Evolutionary conservation across 2,888 invertebrate genomes (phyloP).

Genomic region (Yponomeuta evonymella): DNA sequence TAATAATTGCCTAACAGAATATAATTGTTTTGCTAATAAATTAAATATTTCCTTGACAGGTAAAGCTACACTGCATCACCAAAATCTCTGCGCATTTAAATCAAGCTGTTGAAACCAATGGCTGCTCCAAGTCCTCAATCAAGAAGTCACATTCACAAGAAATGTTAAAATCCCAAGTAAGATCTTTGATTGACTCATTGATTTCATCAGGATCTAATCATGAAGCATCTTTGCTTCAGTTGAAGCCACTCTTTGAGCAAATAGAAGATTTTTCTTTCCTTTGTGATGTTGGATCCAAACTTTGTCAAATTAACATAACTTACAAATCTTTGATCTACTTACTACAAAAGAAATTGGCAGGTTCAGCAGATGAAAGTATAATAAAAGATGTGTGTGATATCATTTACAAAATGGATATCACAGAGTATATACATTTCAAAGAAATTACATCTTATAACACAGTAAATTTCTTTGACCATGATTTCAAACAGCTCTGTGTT

Average conservation of each 20-base stretch:
- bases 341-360: slow-evolving; percentile 50
- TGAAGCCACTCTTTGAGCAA: slow-evolving; percentile 47
- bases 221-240: slow-evolving; percentile 35
- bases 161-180: slow-evolving; percentile 44
- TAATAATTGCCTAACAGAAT: no score
- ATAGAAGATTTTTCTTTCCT: slow-evolving; percentile 50
- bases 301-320: slow-evolving; percentile 44
- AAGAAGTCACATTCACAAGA: slow-evolving; percentile 28
- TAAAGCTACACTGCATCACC: slow-evolving; percentile 12
- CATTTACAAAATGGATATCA: slow-evolving; percentile 58
- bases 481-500: slow-evolving; percentile 50
- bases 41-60: slow-evolving; percentile 2
- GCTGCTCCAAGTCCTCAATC: background rate
- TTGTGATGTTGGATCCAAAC: slow-evolving; percentile 37
- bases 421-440: slow-evolving; percentile 60
- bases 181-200: slow-evolving; percentile 34
- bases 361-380: slow-evolving; percentile 32
- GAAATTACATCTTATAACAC: slow-evolving; percentile 47
- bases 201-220: slow-evolving; percentile 30
- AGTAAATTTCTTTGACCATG: slow-evolving; percentile 47
- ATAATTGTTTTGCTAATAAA: background rate
- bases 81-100: background rate
- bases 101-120: background rate
- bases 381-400: slow-evolving; percentile 42
- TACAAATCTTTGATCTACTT: slow-evolving; percentile 52